Evolutionary conservation across 2,797 vertebrate species (phyloP).

Genomic region (Chaetophractus vellerosus): DNA sequence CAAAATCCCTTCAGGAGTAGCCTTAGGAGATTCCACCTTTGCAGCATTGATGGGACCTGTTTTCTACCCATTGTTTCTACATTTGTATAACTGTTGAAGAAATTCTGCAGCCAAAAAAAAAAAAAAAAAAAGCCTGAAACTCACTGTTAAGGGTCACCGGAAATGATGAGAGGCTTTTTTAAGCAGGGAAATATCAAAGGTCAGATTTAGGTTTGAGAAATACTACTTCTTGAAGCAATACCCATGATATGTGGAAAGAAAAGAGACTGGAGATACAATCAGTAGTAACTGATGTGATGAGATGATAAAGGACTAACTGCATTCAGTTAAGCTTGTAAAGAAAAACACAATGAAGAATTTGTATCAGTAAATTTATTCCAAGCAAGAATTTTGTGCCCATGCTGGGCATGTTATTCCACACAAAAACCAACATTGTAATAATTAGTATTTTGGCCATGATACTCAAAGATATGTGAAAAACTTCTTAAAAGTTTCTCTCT

Average conservation of each 20-base stretch:
- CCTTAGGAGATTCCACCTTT: neutral
- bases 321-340: constrained; percentile 21
- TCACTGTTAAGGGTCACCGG: neutral
- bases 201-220: neutral
- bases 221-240: neutral
- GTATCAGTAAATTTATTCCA: constrained; percentile 76
- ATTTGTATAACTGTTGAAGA: constrained; percentile 10
- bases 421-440: constrained; percentile 1
- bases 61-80: neutral
- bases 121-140: neutral
- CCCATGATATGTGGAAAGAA: neutral
- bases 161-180: constrained; percentile 16
- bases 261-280: neutral
- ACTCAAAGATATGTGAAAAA: constrained; percentile 51
- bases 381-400: neutral
- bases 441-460: constrained; percentile 41
- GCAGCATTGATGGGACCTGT: neutral
- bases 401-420: constrained; percentile 39
- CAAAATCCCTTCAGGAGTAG: neutral
- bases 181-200: neutral
- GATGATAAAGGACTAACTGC: neutral
- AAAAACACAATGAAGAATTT: constrained; percentile 43
- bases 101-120: neutral
- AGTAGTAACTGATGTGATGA: neutral
- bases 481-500: neutral